These are phyloP conservation scores for Brachypodius melanocephalos DNA, from an alignment of 2,113 vertebrate species.

Conservation along the genomic window DNA sequence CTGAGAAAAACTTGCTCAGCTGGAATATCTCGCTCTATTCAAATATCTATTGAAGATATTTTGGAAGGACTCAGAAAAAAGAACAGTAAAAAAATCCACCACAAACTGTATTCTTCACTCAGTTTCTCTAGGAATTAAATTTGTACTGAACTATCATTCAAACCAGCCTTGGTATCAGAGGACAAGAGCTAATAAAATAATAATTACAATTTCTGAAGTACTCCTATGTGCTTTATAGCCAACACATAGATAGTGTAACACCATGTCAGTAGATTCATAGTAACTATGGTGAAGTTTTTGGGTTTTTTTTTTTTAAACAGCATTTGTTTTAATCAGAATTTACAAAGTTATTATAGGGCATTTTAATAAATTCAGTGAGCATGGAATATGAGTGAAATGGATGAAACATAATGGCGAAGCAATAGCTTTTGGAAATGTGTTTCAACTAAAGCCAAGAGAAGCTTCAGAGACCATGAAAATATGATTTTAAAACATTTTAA, in stretches of 20 bases:
- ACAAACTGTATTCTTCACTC: neutral
- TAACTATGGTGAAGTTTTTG: neutral
- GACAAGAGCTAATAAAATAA: neutral
- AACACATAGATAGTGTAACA: neutral
- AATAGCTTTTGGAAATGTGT: neutral
- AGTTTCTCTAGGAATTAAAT: neutral
- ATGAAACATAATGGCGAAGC: neutral
- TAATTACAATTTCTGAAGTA: neutral
- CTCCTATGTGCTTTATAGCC: neutral
- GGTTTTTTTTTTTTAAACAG: neutral
- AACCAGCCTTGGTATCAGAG: neutral
- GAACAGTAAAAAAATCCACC: neutral
- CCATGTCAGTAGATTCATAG: neutral
- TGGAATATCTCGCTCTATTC: neutral
- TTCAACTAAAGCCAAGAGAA: neutral
- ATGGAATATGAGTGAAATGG: neutral
- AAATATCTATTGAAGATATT: neutral
- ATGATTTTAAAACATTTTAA: neutral
- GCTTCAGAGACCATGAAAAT: neutral
- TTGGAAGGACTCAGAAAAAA: neutral
- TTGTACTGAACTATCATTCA: neutral
- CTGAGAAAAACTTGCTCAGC: neutral
- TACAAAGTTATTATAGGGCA: neutral
- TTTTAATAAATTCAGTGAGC: neutral
- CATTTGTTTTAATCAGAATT: neutral